Base-by-base conservation (phyloP, 2,113 vertebrate genomes). In the Zingel zingel region DNA sequence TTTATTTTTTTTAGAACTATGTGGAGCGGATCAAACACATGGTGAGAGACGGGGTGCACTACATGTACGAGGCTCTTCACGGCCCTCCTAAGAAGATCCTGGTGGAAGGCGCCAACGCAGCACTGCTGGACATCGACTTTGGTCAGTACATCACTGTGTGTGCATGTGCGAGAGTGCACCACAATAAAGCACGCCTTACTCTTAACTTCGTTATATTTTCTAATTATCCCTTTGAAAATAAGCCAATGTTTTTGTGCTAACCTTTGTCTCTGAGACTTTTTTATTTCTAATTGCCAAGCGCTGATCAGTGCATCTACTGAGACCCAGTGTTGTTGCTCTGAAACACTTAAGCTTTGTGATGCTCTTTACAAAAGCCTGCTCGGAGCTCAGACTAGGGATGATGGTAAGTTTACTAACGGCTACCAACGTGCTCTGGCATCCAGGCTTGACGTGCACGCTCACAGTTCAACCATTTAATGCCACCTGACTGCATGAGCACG, bases 101-200 rank as follows among this genome's bases (percentile, higher is more conserved):
- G 91, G 98, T 99, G 90, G 98, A 99, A 94, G 98, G 98, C 84
- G 98, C 98, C 86, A 99, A 99, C 74, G 98, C 98, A 79, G 97
- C 98, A 0, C 93, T 99, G 16, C 91, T 99, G 90, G 98, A 99
- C 94, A 99, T 99, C 58, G 98, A 99, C 95, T 99, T 99, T 88
- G 98, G 98, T 99, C 93, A 93, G 98, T 93, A 23, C 11, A 61
- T 62, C 18, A 0, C 30, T 12, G 27, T 43, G 58, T 12, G 13
- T 67, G 51, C 23, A 7, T 14, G 50, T 51, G 62, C 16, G 25
- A 33, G 51, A 1, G 5, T 1, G 69, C 27, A 13, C 50, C 16
- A 3, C 16, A 21, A 6, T 78, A 23, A 45, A 23, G 43, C 47
- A 15, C 14, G 12, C 18, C 45, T 36, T 48, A 19, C 48, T 62